Evolutionary conservation across 1,140 invertebrate genomes (phyloP).

Genomic region (Dryas iulia): DNA sequence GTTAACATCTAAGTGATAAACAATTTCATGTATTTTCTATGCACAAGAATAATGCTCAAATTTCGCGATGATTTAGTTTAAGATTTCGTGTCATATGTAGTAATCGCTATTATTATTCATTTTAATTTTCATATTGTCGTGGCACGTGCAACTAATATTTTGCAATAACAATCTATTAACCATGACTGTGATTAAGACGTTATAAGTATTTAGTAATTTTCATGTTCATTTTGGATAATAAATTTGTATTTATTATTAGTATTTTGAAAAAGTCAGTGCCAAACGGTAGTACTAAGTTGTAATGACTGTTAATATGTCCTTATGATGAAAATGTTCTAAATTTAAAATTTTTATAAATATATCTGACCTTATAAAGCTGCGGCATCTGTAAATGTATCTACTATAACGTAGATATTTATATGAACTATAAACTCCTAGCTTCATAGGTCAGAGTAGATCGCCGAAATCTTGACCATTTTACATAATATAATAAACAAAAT

Average conservation of each 20-base stretch:
- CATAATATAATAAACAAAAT: conserved; percentile 66
- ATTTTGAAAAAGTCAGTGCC: conserved; percentile 72
- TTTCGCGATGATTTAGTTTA: conserved; percentile 74
- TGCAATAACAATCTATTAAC: conserved; percentile 48
- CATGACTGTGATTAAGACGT: conserved; percentile 76
- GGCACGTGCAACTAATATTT: conserved; percentile 62
- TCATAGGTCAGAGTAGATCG: conserved; percentile 69
- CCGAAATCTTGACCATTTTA: conserved; percentile 79
- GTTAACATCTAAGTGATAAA: conserved; percentile 62
- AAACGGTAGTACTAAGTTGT: conserved; percentile 77
- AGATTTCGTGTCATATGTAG: conserved; percentile 78
- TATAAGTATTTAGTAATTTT: conserved; percentile 57
- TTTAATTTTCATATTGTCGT: conserved; percentile 62
- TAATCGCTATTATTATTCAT: conserved; percentile 63
- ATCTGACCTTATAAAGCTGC: conserved; percentile 20
- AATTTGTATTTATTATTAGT: conserved; percentile 62
- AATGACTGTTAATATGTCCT: conserved; percentile 48
- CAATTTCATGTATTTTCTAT: conserved; percentile 69
- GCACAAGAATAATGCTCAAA: conserved; percentile 78
- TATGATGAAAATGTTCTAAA: conserved; percentile 59
- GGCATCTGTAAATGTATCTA: conserved; percentile 2
- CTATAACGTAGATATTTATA: background rate
- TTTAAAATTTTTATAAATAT: conserved; percentile 39
- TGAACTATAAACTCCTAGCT: conserved; percentile 42
- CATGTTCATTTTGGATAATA: conserved; percentile 52